These are phyloP conservation scores for Erythrolamprus reginae DNA, from an alignment of 2,113 vertebrate species.

Conservation along the genomic window DNA sequence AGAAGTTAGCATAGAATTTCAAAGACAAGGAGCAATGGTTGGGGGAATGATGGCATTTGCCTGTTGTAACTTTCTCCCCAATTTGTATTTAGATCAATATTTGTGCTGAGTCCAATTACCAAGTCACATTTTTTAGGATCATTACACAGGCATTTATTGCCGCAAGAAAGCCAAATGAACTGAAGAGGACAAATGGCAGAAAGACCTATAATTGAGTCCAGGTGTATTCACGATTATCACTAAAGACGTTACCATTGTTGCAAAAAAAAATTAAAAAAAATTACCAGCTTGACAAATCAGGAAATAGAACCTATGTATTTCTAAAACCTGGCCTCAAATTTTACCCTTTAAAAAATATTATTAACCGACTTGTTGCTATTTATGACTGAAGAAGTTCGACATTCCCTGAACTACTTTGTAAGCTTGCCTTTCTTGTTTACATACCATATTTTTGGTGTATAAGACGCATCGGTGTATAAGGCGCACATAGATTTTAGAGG, in stretches of 20 bases:
- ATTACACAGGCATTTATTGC: slow-evolving; percentile 3
- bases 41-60: slow-evolving; percentile 21
- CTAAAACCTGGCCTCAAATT: background rate
- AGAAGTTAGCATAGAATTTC: slow-evolving; percentile 9
- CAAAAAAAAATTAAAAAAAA: background rate
- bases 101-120: slow-evolving; percentile 19
- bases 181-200: slow-evolving; percentile 4
- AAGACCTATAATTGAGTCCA: slow-evolving; percentile 10
- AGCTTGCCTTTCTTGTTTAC: background rate
- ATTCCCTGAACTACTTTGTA: background rate
- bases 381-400: background rate
- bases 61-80: background rate
- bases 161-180: slow-evolving; percentile 6
- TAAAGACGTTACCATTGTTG: background rate
- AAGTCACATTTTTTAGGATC: background rate
- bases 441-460: too few relatives aligned
- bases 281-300: background rate
- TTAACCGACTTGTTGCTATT: background rate
- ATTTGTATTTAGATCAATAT: slow-evolving; percentile 19
- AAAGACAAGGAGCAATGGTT: background rate
- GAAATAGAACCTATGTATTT: background rate
- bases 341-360: background rate
- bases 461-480: too few relatives aligned
- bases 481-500: too few relatives aligned
- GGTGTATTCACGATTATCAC: background rate